Evolutionary conservation across 2,797 vertebrate genomes (phyloP).

Genomic region (Mionectes olivaceus): DNA sequence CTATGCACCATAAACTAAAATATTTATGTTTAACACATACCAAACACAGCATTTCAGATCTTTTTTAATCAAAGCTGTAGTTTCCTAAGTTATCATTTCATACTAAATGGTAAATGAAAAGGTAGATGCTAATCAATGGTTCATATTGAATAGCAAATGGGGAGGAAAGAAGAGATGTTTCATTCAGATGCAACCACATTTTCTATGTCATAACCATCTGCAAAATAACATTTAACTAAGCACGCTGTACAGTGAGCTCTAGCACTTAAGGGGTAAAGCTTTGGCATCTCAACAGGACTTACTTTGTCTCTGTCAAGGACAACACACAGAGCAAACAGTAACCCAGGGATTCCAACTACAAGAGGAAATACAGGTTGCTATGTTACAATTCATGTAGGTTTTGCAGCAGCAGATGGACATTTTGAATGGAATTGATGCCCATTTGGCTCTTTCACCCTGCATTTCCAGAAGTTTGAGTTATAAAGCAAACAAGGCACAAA

Average conservation of each 20-base stretch:
- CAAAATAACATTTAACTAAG: constrained; percentile 19
- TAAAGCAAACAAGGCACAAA: constrained; percentile 34
- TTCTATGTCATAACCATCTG: constrained; percentile 4
- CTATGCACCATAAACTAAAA: neutral
- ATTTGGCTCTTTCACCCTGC: neutral
- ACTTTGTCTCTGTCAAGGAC: constrained; percentile 1
- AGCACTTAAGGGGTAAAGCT: neutral
- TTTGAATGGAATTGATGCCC: constrained; percentile 26
- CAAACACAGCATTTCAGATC: neutral
- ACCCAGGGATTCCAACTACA: constrained; percentile 22
- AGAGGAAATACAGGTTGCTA: constrained; percentile 44
- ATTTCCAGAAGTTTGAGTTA: constrained; percentile 14
- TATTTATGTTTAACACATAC: neutral
- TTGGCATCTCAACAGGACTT: constrained; percentile 2
- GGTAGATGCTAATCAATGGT: neutral
- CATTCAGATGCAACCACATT: neutral
- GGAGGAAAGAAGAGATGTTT: neutral
- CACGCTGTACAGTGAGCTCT: neutral
- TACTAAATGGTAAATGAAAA: neutral
- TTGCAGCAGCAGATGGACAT: constrained; percentile 36
- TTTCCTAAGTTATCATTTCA: neutral
- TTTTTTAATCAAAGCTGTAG: neutral
- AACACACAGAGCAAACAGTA: constrained; percentile 39
- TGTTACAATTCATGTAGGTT: constrained; percentile 26
- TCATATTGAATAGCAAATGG: neutral